A percentile compares a stretch with the other conserved stretches of the same genome.
phyloP scores from a whole-genome alignment of 2,888 invertebrate species.

The Zaprionus bogoriensis region DNA sequence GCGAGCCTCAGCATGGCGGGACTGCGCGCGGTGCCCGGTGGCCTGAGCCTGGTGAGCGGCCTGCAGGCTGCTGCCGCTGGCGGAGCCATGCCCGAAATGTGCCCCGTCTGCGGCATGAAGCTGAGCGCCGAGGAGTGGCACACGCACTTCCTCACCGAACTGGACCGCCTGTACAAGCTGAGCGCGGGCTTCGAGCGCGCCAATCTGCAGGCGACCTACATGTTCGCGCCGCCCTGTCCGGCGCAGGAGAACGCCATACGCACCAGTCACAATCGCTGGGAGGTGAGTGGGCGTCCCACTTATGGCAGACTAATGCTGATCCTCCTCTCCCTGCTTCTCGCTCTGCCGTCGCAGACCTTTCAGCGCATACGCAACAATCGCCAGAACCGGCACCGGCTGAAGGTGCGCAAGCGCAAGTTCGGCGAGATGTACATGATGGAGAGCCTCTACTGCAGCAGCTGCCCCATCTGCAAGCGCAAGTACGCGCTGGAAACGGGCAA shows the following conservation, averaged over 20 bases:
- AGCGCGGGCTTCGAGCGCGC: constrained; percentile 83
- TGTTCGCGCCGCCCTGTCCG: constrained; percentile 82
- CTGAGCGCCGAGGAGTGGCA: constrained; percentile 87
- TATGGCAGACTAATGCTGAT: background rate
- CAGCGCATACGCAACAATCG: constrained; percentile 88
- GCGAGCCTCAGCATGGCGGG: constrained; percentile 73
- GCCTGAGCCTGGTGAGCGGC: constrained; percentile 67
- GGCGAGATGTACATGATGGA: constrained; percentile 84
- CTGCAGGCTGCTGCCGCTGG: constrained; percentile 66
- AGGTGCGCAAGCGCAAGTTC: constrained; percentile 87
- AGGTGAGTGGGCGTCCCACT: constrained; percentile 82
- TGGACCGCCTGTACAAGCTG: constrained; percentile 87
- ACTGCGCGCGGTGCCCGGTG: constrained; percentile 66
- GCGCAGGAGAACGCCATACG: constrained; percentile 82
- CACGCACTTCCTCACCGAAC: constrained; percentile 87
- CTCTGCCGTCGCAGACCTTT: constrained; percentile 84
- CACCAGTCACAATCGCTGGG: constrained; percentile 86
- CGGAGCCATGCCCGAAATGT: constrained; percentile 82
- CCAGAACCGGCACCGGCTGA: constrained; percentile 87
- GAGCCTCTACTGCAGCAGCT: constrained; percentile 84
- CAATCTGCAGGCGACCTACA: constrained; percentile 82
- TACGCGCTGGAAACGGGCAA: constrained; percentile 84
- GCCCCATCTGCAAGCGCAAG: constrained; percentile 86
- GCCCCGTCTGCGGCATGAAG: constrained; percentile 88
- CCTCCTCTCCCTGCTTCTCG: background rate